phyloP scores from a whole-genome alignment of 2,113 vertebrate species.

The Ceuthmochares aereus region DNA sequence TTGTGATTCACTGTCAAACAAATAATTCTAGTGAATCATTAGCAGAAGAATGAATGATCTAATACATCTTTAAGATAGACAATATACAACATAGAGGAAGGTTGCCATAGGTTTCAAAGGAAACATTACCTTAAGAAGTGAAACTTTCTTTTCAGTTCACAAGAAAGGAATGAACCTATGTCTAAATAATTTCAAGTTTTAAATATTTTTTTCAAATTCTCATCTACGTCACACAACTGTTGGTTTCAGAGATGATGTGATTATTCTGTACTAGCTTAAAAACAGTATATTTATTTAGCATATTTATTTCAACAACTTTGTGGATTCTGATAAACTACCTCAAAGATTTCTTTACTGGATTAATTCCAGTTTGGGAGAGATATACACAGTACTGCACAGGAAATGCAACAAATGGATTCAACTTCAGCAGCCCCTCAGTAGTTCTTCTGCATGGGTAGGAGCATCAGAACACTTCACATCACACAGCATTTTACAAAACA shows the following conservation, averaged over 20 bases:
- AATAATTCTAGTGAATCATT: constrained; percentile 48
- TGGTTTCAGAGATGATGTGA: neutral
- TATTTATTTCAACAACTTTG: neutral
- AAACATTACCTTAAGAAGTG: neutral
- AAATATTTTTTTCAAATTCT: neutral
- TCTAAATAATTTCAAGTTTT: neutral
- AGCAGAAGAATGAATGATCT: constrained; percentile 43
- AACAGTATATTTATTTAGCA: neutral
- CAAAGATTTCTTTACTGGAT: neutral
- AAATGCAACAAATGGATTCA: neutral
- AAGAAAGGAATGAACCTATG: neutral
- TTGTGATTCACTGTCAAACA: constrained; percentile 45
- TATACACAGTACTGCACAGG: neutral
- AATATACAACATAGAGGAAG: neutral
- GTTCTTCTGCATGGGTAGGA: neutral
- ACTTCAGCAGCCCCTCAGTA: neutral
- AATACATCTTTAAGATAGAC: constrained; percentile 15
- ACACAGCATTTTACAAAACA: neutral
- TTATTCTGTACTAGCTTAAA: neutral
- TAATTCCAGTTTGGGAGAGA: neutral
- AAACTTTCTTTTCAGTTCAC: neutral
- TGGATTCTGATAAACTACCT: neutral
- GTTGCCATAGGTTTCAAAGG: neutral
- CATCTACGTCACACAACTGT: neutral
- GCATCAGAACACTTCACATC: neutral